A percentile compares a stretch with the other conserved stretches of the same genome.
phyloP scores from a whole-genome alignment of 2,797 vertebrate species.

The Mus minutoides region DNA sequence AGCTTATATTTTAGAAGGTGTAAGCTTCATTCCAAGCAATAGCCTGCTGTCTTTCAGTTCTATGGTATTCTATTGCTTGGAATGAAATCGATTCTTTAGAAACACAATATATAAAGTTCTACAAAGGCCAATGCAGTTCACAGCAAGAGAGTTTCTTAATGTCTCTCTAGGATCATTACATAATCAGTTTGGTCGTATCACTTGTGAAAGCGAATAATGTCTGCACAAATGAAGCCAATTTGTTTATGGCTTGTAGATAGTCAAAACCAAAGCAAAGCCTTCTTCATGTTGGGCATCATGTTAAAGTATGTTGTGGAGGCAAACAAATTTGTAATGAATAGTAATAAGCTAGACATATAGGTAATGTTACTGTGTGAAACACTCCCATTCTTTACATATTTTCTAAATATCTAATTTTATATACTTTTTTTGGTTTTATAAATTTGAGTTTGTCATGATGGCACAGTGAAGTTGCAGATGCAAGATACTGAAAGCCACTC shows the following conservation, averaged over 20 bases:
- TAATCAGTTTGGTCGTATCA: constrained; percentile 58
- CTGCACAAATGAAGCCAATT: background rate
- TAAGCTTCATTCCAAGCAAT: background rate
- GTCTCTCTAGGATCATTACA: constrained; percentile 41
- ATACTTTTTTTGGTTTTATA: background rate
- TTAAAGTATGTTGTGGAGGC: background rate
- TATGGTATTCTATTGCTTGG: background rate
- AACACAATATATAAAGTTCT: constrained; percentile 62
- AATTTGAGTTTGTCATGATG: background rate
- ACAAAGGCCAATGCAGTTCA: constrained; percentile 67
- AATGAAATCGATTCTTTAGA: constrained; percentile 61
- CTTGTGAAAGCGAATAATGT: constrained; percentile 15
- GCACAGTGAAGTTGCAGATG: background rate
- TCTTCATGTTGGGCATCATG: background rate
- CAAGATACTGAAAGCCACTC: background rate
- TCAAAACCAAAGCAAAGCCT: background rate
- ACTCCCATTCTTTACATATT: background rate
- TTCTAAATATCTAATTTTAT: background rate
- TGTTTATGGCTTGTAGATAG: background rate
- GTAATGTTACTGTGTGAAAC: background rate
- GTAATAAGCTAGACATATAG: background rate
- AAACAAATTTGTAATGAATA: background rate
- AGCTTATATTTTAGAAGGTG: background rate
- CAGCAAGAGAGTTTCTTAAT: constrained; percentile 62
- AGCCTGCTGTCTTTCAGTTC: background rate